Evolutionary conservation across 2,113 vertebrate species (phyloP).

Genomic region (Calypte anna): DNA sequence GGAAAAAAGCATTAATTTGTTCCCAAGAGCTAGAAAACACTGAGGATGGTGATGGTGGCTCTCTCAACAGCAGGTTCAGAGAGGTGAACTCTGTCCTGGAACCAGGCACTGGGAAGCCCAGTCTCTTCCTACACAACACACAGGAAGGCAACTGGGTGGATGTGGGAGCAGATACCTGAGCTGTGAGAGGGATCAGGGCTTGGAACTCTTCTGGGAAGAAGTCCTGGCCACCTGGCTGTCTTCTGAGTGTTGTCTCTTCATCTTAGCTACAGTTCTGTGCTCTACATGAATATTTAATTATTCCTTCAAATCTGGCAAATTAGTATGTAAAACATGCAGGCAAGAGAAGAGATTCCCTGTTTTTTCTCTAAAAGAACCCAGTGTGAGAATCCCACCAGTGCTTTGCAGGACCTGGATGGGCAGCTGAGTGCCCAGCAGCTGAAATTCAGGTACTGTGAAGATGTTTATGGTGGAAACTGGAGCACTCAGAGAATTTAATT

Average conservation of each 20-base stretch:
- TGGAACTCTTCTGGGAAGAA: not conserved
- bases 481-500: not conserved
- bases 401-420: not conserved
- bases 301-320: not conserved
- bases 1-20: not conserved
- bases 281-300: not conserved
- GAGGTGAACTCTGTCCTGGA: not conserved
- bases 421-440: not conserved
- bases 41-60: not conserved
- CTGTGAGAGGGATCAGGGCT: not conserved
- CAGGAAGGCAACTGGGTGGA: not conserved
- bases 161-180: not conserved
- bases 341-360: not conserved
- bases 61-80: not conserved
- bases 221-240: not conserved
- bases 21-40: accelerated
- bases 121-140: accelerated
- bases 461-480: not conserved
- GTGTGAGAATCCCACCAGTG: not conserved
- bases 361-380: not conserved
- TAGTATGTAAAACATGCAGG: not conserved
- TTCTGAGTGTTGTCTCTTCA: not conserved
- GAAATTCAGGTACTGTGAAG: not conserved
- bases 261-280: not conserved
- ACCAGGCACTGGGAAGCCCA: not conserved